Evolutionary conservation across 2,888 invertebrate genomes (phyloP), one percentile per base, ranked within the genome.

Genomic region (Synanthedon tipuliformis): DNA sequence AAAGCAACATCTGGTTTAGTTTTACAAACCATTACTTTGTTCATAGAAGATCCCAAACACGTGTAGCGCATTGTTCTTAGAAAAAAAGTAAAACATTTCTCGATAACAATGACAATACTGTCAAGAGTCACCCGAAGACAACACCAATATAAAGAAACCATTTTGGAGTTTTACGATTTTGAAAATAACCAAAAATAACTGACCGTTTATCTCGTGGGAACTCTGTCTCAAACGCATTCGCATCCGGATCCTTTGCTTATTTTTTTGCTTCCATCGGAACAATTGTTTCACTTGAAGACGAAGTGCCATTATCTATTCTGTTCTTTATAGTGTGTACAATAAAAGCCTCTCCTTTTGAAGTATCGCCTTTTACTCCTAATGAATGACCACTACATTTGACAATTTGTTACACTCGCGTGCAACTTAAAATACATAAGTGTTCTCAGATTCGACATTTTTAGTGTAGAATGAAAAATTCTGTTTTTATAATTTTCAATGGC

Each of bases 201-300:
- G 59, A 59, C 52, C 51, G 51, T 55, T 69, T 74, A 71, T 71
- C 68, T 57, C 86, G 86, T 86, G 87, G 82, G 86, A 86, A 85
- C 68, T 23, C 54, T 59, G 60, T 59, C 59, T 62, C 59, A 56
- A 61, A 56, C 57, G 56, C 73, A 77, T 83, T 86, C 85, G 84
- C 85, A 85, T 80, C 82, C 83, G 81, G 34, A 78, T 66, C 69
- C 81, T 80, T 80, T 77, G 71, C 71, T 68, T 64, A 58, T 61
- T 77, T 82, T 86, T 83, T 81, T 74, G 66, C 61, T 53, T 50
- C 56, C 56, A 64, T 72, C 72, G 72, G 81, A 84, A 83, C 84
- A 85, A 86, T 85, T 69, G 66, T 75, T 49, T 12, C 13, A 49
- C 18, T 49, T 16, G 18, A 49, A 15, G 49, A 16, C 49, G 45